Evolutionary conservation across 2,888 invertebrate genomes (phyloP), one percentile per base, ranked within the genome.

Genomic region (Elmis aenea): DNA sequence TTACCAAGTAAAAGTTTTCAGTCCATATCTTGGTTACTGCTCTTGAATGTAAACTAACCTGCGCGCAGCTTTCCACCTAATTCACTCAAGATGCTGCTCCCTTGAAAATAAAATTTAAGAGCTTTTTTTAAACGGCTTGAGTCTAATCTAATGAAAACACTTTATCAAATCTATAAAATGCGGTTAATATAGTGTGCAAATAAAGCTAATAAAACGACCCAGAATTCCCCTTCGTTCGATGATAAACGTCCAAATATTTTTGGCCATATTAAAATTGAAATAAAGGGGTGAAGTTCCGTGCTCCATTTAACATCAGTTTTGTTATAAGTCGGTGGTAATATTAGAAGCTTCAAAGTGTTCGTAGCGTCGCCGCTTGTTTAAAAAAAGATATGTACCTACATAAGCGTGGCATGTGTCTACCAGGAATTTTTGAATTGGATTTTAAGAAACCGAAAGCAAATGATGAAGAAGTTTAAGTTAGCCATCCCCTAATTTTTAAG

Each of bases 21-120:
- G 40, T 46, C 36, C 43, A 51, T 56, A 54, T 51, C 51, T 50
- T 36, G 48, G 36, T 27, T 34, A 51, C 50, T 35, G 33, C 39
- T 27, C 34, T 34, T 51, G 54, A 55, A 54, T 46, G 39, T 44
- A 44, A 44, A 46, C 43, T 46, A 46, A 43, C 39, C 43, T 37
- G 39, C 33, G 37, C 37, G 38, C 41, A 41, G 46, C 43, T 49
- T 42, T 44, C 38, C 38, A 44, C 35, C 45, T 49, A 51, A 52
- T 49, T 51, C 50, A 52, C 49, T 50, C 48, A 49, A 41, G 37
- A 35, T 34, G 41, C 33, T 29, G 38, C 28, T 33, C 42, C 35
- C 39, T 22, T 18, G 33, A 36, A 42, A 46, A 42, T 50, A 48
- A 50, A 48, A 48, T 50, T 46, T 46, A 50, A 33, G 35, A 34